These are phyloP conservation scores for Chamaetylas fuelleborni DNA, from an alignment of 2,113 vertebrate genomes.

Conservation along the genomic window DNA sequence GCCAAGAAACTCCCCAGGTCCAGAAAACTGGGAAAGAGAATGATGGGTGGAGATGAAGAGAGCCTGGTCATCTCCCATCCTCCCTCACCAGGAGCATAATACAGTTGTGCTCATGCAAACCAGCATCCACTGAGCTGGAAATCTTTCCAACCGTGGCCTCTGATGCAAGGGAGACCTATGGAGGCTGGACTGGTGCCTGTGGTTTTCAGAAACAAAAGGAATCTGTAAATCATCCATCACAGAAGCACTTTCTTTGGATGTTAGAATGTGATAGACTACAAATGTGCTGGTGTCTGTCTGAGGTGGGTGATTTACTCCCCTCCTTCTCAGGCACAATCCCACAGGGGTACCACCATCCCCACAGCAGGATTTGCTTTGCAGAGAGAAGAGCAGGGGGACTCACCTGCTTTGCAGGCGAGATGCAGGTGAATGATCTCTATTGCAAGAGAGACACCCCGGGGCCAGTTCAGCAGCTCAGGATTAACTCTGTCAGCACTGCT, in stretches of 20 bases:
- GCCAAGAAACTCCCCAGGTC: not conserved
- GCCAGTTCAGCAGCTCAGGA: not conserved
- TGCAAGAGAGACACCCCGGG: rapidly evolving
- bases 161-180: not conserved
- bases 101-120: not conserved
- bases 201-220: not conserved
- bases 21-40: not conserved
- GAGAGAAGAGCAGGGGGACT: rapidly evolving
- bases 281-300: not conserved
- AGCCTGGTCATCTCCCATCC: not conserved
- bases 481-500: not conserved
- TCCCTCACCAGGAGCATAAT: not conserved
- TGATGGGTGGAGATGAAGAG: not conserved
- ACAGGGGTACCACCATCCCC: rapidly evolving
- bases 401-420: not conserved
- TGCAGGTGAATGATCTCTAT: not conserved
- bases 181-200: not conserved
- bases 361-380: not conserved
- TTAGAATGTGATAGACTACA: not conserved
- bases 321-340: rapidly evolving
- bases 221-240: not conserved
- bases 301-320: not conserved
- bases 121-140: not conserved
- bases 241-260: not conserved
- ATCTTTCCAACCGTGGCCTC: rapidly evolving